These are phyloP conservation scores for Diarsia dahlii DNA, from an alignment of 2,888 invertebrate species.

Conservation along the genomic window DNA sequence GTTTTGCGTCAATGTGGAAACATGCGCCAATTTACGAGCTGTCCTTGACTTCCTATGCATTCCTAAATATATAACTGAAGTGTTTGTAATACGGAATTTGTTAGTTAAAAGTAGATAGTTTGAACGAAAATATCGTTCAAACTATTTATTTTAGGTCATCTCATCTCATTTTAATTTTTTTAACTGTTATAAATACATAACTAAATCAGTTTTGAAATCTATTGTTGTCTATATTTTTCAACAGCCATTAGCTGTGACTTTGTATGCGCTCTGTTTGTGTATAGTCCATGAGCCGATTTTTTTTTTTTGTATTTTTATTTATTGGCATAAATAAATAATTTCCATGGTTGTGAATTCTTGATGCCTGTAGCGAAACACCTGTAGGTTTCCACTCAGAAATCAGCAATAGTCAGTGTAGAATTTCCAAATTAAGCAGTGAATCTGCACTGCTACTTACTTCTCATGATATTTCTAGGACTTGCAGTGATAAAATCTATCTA, in stretches of 20 bases:
- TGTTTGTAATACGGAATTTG: not conserved
- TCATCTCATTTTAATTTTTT: not conserved
- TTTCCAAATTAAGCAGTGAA: not conserved
- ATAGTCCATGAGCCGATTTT: not conserved
- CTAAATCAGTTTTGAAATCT: not conserved
- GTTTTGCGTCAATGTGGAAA: constrained; percentile 1
- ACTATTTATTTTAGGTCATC: not conserved
- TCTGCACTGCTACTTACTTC: not conserved
- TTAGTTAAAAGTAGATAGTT: not conserved
- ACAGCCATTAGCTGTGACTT: not conserved
- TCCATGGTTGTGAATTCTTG: too few species aligned
- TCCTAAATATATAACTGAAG: not conserved
- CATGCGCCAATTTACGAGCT: not conserved
- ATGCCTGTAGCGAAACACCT: too few species aligned
- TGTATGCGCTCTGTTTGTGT: not conserved
- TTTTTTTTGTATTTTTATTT: too few species aligned
- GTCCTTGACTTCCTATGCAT: not conserved
- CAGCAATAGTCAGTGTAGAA: not conserved
- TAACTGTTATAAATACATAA: not conserved
- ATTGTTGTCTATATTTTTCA: not conserved
- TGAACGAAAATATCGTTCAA: too few species aligned
- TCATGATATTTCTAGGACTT: not conserved
- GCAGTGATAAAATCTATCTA: not conserved
- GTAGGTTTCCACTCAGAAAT: too few species aligned
- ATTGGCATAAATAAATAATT: too few species aligned